Evolutionary conservation across 2,113 vertebrate species (phyloP).

Genomic region (Scomber scombrus): DNA sequence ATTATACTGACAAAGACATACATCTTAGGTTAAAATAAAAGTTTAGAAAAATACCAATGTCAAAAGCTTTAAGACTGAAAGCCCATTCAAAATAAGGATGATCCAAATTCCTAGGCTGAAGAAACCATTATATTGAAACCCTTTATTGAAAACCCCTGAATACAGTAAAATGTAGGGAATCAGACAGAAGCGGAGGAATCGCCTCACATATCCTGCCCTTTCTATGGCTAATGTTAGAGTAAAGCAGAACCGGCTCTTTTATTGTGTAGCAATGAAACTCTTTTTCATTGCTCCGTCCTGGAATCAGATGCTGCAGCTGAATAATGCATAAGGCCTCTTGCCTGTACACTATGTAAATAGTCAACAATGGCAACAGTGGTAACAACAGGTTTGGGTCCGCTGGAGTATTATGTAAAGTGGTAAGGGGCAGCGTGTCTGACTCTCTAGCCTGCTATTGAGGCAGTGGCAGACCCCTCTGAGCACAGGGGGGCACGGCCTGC

Average conservation of each 20-base stretch:
- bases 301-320: constrained; percentile 82
- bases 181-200: constrained; percentile 62
- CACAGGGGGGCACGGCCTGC: constrained; percentile 57
- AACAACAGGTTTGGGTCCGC: constrained; percentile 81
- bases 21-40: constrained; percentile 48
- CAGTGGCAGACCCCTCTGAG: constrained; percentile 53
- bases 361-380: constrained; percentile 80
- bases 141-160: constrained; percentile 82
- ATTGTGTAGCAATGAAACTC: constrained; percentile 81
- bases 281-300: constrained; percentile 78
- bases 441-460: constrained; percentile 75
- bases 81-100: constrained; percentile 37
- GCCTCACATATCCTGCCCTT: constrained; percentile 71
- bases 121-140: constrained; percentile 75
- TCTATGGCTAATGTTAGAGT: constrained; percentile 76
- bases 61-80: constrained; percentile 69
- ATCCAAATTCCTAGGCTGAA: constrained; percentile 73
- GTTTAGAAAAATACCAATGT: constrained; percentile 67
- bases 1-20: constrained; percentile 25
- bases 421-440: constrained; percentile 64
- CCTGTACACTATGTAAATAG: constrained; percentile 85
- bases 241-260: constrained; percentile 76
- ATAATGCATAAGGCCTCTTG: constrained; percentile 85
- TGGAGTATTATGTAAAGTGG: constrained; percentile 81
- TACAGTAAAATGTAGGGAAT: constrained; percentile 80